These are phyloP conservation scores for Heteromormyrus szaboi DNA, from an alignment of 2,797 vertebrate genomes.

Conservation along the genomic window DNA sequence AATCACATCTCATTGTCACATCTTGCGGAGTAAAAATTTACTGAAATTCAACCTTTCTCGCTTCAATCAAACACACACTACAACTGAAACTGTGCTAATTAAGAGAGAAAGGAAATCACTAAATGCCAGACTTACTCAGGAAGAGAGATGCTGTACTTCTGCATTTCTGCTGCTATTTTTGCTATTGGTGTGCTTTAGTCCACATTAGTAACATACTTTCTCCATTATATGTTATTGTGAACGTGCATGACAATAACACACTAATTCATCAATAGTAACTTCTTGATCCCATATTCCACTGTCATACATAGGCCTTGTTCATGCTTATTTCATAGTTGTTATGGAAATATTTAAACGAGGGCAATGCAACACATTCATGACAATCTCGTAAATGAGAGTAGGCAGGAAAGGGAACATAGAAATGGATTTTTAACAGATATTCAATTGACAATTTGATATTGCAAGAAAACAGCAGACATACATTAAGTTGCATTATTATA, in stretches of 20 bases:
- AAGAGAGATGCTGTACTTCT: not conserved
- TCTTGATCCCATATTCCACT: not conserved
- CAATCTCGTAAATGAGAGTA: not conserved
- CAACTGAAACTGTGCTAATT: not conserved
- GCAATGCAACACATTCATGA: not conserved
- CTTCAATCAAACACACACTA: not conserved
- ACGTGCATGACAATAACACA: not conserved
- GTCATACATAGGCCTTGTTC: not conserved
- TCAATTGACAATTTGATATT: not conserved
- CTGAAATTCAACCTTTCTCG: not conserved
- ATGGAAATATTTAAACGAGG: not conserved
- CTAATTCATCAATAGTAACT: not conserved
- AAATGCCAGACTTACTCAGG: not conserved
- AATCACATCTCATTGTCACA: conserved; percentile 6
- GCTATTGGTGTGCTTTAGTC: not conserved
- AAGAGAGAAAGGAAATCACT: not conserved
- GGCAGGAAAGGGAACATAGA: not conserved
- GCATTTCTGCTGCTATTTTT: not conserved
- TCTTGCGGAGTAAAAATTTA: not conserved
- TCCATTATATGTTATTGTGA: not conserved
- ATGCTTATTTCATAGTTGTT: not conserved
- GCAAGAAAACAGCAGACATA: not conserved
- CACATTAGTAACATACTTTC: not conserved
- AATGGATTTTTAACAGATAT: not conserved
- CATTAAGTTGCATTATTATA: not conserved